Conservation (phyloP, 2,113 vertebrate species). For the Oryzias celebensis region DNA sequence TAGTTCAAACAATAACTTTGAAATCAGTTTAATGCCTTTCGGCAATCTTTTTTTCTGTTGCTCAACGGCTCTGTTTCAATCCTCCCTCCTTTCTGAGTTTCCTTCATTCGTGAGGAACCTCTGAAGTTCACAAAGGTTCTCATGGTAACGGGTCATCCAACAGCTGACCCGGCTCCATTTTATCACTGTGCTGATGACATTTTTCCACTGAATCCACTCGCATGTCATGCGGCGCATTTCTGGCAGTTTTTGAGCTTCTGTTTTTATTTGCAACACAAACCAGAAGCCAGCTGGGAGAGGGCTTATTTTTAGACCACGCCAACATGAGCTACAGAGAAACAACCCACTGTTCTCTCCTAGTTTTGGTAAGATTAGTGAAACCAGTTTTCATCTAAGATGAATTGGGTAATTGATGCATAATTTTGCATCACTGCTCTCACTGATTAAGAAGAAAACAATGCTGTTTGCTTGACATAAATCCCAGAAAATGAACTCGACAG, state of each 20-base stretch:
- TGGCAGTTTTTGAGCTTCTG: constrained; percentile 16
- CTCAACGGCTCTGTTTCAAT: constrained; percentile 5
- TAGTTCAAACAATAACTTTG: constrained; percentile 7
- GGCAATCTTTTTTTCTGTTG: constrained; percentile 16
- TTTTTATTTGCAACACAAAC: background rate
- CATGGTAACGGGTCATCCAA: constrained; percentile 25
- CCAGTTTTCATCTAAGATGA: too few relatives aligned
- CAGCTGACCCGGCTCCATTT: constrained; percentile 23
- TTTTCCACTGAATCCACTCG: constrained; percentile 37
- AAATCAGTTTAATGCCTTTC: constrained; percentile 10
- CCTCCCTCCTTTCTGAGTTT: background rate
- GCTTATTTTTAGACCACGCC: background rate
- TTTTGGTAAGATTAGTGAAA: too few relatives aligned
- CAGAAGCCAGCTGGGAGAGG: background rate
- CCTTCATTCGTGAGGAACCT: background rate
- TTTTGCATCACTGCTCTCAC: too few relatives aligned
- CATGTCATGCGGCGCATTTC: constrained; percentile 4
- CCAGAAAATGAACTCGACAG: too few relatives aligned
- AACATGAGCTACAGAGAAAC: too few relatives aligned
- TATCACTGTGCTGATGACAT: constrained; percentile 5
- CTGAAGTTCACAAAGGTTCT: constrained; percentile 19
- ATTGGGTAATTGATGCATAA: too few relatives aligned
- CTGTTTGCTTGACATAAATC: too few relatives aligned
- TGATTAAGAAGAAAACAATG: too few relatives aligned
- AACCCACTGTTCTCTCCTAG: too few relatives aligned